Evolutionary conservation across 1,140 invertebrate species (phyloP), one percentile per base, ranked within the genome.

Genomic region (Rhyzopertha dominica): DNA sequence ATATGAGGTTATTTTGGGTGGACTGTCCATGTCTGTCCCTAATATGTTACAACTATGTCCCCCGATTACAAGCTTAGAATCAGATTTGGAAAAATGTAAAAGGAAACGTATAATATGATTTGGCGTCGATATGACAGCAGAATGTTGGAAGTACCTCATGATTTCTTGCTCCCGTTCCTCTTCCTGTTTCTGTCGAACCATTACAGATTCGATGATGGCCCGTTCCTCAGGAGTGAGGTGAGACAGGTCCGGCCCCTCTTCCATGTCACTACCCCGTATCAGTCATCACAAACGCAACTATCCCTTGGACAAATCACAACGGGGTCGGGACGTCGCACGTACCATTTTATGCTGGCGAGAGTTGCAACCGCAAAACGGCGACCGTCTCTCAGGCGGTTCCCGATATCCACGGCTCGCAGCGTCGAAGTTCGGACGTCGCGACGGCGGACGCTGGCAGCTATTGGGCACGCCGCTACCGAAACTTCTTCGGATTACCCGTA

Each of bases 211-310:
- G 71, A 99, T 98, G 76, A 98, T 95, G 72, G 85, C 84, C 67
- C 95, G 80, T 76, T 98, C 95, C 72, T 98, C 93, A 61, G 91
- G 87, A 59, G 92, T 98, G 63, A 98, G 84, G 75, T 98, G 94
- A 65, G 91, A 96, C 61, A 99, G 81, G 79, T 98, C 95, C 56
- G 94, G 94, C 41, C 61, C 61, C 80, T 90, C 80, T 70, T 85
- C 81, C 69, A 82, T 82, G 82, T 85, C 85, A 67, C 59, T 64
- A 59, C 37, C 54, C 56, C 48, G 46, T 46, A 41, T 47, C 51
- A 43, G 53, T 43, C 59, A 61, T 59, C 30, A 48, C 31, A 16
- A 13, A 19, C 8, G 22, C 40, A 29, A 43, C 40, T 43, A 43
- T 22, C 40, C 40, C 9, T 41, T 41, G 26, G 39, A 41, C 25